Evolutionary conservation across 1,140 invertebrate genomes (phyloP).

Genomic region (Eubasilissa regina): DNA sequence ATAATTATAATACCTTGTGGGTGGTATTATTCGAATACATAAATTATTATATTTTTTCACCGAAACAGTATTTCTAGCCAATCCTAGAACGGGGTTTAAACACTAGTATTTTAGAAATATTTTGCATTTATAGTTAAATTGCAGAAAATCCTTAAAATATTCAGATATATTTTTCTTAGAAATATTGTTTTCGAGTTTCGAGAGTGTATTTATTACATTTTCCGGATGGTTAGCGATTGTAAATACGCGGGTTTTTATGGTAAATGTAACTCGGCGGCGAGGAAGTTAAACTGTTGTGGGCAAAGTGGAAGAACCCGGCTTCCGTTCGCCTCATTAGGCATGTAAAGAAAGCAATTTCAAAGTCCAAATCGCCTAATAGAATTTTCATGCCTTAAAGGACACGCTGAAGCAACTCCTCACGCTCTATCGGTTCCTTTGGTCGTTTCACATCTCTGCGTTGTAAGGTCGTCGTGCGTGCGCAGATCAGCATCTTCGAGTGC

Average conservation of each 20-base stretch:
- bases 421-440: slow-evolving; percentile 12
- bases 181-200: background rate
- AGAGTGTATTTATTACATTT: slow-evolving; percentile 34
- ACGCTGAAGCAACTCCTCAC: slow-evolving; percentile 26
- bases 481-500: background rate
- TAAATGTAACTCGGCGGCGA: slow-evolving; percentile 27
- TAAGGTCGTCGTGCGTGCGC: background rate
- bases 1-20: no score
- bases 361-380: slow-evolving; percentile 58
- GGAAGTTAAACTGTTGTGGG: slow-evolving; percentile 43
- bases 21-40: no score
- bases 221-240: slow-evolving; percentile 32
- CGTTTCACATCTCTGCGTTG: background rate
- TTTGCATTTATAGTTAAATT: background rate
- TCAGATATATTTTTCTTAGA: background rate
- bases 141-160: background rate
- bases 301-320: slow-evolving; percentile 43
- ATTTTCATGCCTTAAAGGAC: slow-evolving; percentile 51
- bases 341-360: slow-evolving; percentile 59
- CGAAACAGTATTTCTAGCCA: background rate
- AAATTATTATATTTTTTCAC: no score
- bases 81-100: background rate
- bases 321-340: slow-evolving; percentile 54
- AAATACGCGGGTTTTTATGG: slow-evolving; percentile 34
- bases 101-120: background rate